phyloP scores from a whole-genome alignment of 2,888 invertebrate genomes.

The Dendrolimus pini region DNA sequence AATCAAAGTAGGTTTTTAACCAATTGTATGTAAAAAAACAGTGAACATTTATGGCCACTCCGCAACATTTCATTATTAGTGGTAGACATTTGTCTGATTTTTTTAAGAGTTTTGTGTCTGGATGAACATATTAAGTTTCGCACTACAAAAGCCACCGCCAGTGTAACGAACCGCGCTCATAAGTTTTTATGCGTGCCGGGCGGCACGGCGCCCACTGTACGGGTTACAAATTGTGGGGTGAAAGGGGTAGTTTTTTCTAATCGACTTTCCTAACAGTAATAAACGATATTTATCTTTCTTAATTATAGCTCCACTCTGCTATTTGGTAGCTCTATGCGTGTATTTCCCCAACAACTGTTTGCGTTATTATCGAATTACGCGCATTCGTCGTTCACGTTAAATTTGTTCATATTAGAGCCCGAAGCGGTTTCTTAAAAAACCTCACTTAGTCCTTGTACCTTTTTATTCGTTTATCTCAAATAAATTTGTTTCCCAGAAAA shows the following conservation, averaged over 20 bases:
- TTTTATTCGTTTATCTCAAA: too few species aligned
- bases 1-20: too few species aligned
- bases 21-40: too few species aligned
- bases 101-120: too few species aligned
- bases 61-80: too few species aligned
- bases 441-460: background rate
- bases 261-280: slow-evolving; percentile 76
- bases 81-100: too few species aligned
- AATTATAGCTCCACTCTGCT: slow-evolving; percentile 70
- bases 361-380: slow-evolving; percentile 71
- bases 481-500: too few species aligned
- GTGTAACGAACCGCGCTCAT: slow-evolving; percentile 21
- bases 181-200: slow-evolving; percentile 66
- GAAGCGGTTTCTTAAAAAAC: slow-evolving; percentile 15
- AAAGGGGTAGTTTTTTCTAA: slow-evolving; percentile 77
- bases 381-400: slow-evolving; percentile 52
- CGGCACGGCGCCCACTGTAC: slow-evolving; percentile 67
- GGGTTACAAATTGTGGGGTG: slow-evolving; percentile 77
- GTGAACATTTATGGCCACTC: too few species aligned
- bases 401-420: slow-evolving; percentile 33
- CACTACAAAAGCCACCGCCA: slow-evolving; percentile 23
- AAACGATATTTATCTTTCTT: slow-evolving; percentile 77
- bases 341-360: slow-evolving; percentile 55
- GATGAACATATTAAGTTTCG: too few species aligned
- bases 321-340: slow-evolving; percentile 68